phyloP scores from a whole-genome alignment of 1,140 invertebrate species.

The Steinernema feltiae region DNA sequence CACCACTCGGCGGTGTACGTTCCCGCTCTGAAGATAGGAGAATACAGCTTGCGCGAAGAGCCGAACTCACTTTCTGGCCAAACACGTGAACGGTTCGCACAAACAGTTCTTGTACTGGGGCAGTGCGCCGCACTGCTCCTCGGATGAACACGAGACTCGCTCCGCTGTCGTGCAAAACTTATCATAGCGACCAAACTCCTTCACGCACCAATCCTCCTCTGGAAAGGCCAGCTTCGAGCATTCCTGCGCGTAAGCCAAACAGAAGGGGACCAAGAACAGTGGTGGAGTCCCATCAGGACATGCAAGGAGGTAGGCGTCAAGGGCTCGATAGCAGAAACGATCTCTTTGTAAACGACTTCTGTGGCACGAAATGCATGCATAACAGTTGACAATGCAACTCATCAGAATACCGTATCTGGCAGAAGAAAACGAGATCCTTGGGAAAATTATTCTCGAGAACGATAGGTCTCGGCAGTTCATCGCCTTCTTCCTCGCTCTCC shows the following conservation, averaged over 20 bases:
- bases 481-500: neutral
- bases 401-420: neutral
- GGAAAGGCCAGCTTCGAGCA: constrained; percentile 20
- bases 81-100: constrained; percentile 19
- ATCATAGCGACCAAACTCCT: constrained; percentile 20
- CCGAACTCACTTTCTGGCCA: constrained; percentile 18
- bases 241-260: constrained; percentile 15
- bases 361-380: neutral
- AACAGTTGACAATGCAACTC: neutral
- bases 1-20: constrained; percentile 25
- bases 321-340: constrained; percentile 18
- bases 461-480: neutral
- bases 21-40: neutral
- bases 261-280: constrained; percentile 21
- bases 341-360: constrained; percentile 16
- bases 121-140: neutral
- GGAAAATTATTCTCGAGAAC: constrained; percentile 24
- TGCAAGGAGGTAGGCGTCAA: constrained; percentile 19
- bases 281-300: constrained; percentile 19
- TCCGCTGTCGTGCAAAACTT: constrained; percentile 17
- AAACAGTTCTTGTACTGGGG: neutral
- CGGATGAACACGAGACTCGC: neutral
- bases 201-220: constrained; percentile 17
- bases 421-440: constrained; percentile 16
- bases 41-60: no score